Evolutionary conservation across 1,140 invertebrate species (phyloP), one percentile per base, ranked within the genome.

Genomic region (Drosophila auraria): DNA sequence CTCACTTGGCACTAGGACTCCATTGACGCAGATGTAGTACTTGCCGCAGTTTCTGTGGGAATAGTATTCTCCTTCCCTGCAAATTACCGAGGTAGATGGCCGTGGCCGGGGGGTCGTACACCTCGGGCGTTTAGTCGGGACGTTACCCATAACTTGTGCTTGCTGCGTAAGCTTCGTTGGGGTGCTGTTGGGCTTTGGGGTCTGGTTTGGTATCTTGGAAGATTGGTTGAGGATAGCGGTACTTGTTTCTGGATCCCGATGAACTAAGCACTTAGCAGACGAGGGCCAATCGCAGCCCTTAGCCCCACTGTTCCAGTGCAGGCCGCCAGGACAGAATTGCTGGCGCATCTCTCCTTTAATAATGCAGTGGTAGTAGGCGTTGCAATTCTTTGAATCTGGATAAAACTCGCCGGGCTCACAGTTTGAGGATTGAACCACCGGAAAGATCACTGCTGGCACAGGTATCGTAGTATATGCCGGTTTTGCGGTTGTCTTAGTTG

Each of bases 201-300:
- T 68, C 15, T 72, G 75, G 15, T 61, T 42, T 4, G 83, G 73
- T 15, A 58, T 62, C 50, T 75, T 72, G 11, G 80, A 61, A 44
- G 76, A 45, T 57, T 51, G 30, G 11, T 25, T 68, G 9, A 36
- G 71, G 47, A 15, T 25, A 40, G 14, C 51, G 61, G 40, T 90
- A 5, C 86, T 75, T 3, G 83, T 66, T n/a, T 73, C 36, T 5
- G 42, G 60, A 12, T 71, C 40, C 3, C 8, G 47, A 8, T 62
- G 71, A 0, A 68, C 58, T 3, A 70, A 93, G 84, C 97, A 97
- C 80, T 96, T 95, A 1, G 96, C 96, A 14, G 94, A 93, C 17
- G 93, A 93, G 3, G 97, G 97, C 97, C 97, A 97, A 84, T 98
- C 97, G 77, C 97, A 98, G 27, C 80, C 72, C 49, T 92, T 93